These are phyloP conservation scores for Meloidogyne floridensis DNA, from an alignment of 1,140 invertebrate genomes.

Conservation along the genomic window DNA sequence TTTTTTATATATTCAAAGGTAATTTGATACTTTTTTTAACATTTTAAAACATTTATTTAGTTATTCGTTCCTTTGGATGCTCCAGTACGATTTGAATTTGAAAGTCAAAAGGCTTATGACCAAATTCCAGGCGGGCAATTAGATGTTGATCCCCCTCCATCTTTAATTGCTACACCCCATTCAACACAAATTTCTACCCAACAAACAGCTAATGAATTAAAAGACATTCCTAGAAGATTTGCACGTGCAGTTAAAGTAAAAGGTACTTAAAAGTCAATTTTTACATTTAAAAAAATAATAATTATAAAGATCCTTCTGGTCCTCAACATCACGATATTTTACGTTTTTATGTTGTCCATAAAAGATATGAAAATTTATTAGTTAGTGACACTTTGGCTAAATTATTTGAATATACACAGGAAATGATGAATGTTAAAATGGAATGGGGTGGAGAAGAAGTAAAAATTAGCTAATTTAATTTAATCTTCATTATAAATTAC, in stretches of 20 bases:
- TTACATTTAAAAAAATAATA: constrained; percentile 1
- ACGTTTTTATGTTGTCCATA: constrained; percentile 65
- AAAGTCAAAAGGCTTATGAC: constrained; percentile 47
- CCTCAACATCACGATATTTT: constrained; percentile 61
- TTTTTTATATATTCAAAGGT: neutral
- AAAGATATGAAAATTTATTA: constrained; percentile 62
- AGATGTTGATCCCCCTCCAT: constrained; percentile 34
- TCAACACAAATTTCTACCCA: constrained; percentile 22
- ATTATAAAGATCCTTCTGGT: constrained; percentile 39
- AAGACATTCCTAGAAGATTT: constrained; percentile 26
- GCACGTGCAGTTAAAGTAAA: constrained; percentile 1
- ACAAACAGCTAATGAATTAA: constrained; percentile 27
- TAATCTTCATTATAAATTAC: constrained; percentile 14
- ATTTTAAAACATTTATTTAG: neutral
- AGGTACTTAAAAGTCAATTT: constrained; percentile 19
- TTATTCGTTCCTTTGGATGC: constrained; percentile 64
- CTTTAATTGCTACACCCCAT: constrained; percentile 25
- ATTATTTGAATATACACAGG: constrained; percentile 60
- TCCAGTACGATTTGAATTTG: constrained; percentile 59
- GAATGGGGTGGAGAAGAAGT: constrained; percentile 45
- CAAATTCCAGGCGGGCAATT: constrained; percentile 47
- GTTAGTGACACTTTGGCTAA: constrained; percentile 58
- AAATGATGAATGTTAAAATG: constrained; percentile 58
- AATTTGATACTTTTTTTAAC: neutral
- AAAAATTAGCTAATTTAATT: constrained; percentile 15